phyloP scores from a whole-genome alignment of 2,888 invertebrate genomes.

The Lepetodrilus schrolli region DNA sequence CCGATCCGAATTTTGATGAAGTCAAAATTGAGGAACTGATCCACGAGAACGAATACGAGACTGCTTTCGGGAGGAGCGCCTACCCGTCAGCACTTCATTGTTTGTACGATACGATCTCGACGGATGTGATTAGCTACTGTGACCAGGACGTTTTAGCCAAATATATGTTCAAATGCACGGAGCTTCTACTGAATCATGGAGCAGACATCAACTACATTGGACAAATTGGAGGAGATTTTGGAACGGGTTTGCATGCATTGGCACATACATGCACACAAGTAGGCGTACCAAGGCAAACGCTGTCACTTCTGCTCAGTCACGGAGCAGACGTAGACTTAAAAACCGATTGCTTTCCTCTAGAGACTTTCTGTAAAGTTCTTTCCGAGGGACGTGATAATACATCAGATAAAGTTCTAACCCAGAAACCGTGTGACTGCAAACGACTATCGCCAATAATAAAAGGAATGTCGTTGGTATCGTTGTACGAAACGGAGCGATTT shows the following conservation, averaged over 20 bases:
- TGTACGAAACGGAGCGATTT: slow-evolving; percentile 38
- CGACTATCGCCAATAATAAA: slow-evolving; percentile 42
- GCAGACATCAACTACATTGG: slow-evolving; percentile 54
- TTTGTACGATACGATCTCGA: slow-evolving; percentile 47
- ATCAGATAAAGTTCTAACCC: slow-evolving; percentile 22
- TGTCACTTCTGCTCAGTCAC: slow-evolving; percentile 55
- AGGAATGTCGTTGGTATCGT: slow-evolving; percentile 42
- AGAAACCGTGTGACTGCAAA: slow-evolving; percentile 32
- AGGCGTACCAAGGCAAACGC: slow-evolving; percentile 46
- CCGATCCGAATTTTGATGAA: slow-evolving; percentile 70
- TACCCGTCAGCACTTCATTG: slow-evolving; percentile 67
- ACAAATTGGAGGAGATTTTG: slow-evolving; percentile 43
- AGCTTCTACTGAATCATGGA: slow-evolving; percentile 56
- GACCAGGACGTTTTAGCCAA: not conserved
- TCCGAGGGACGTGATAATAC: slow-evolving; percentile 22
- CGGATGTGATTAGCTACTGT: not conserved
- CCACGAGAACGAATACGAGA: slow-evolving; percentile 45
- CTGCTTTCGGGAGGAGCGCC: slow-evolving; percentile 61
- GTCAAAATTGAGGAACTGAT: slow-evolving; percentile 48
- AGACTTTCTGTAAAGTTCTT: slow-evolving; percentile 43
- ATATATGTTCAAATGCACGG: slow-evolving; percentile 53
- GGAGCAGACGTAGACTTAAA: slow-evolving; percentile 58
- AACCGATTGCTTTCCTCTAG: slow-evolving; percentile 48
- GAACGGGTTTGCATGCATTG: slow-evolving; percentile 53
- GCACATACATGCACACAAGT: slow-evolving; percentile 45